These are phyloP conservation scores for Erpetoichthys calabaricus DNA, from an alignment of 2,797 vertebrate species.

Conservation along the genomic window DNA sequence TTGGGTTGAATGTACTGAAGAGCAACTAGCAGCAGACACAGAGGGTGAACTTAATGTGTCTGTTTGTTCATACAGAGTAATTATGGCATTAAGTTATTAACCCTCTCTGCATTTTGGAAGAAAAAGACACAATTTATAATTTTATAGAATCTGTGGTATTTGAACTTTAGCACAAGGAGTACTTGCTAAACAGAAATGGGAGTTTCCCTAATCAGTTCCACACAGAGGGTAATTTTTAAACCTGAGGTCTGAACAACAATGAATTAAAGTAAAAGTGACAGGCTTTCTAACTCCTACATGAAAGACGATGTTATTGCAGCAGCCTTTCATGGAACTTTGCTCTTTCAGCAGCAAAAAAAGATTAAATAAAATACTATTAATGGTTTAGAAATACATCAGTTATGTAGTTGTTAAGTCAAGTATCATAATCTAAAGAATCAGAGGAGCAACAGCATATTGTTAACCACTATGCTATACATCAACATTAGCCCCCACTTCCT, in stretches of 20 bases:
- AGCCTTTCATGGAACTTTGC: conserved; percentile 8
- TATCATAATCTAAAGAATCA: no score
- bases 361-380: conserved; percentile 8
- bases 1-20: no score
- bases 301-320: conserved; percentile 13
- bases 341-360: conserved; percentile 10
- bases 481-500: no score
- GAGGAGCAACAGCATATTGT: no score
- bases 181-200: conserved; percentile 35
- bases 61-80: no score
- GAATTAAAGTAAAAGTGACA: conserved; percentile 22
- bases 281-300: conserved; percentile 19
- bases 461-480: no score
- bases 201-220: neutral
- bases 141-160: conserved; percentile 29
- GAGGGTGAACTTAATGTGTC: no score
- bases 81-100: no score
- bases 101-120: no score
- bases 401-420: no score
- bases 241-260: neutral
- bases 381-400: no score
- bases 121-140: conserved; percentile 15
- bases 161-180: conserved; percentile 43
- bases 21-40: no score
- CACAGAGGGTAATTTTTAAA: neutral